Base-by-base conservation (phyloP, 1,140 invertebrate species). In the Phortica variegata region DNA sequence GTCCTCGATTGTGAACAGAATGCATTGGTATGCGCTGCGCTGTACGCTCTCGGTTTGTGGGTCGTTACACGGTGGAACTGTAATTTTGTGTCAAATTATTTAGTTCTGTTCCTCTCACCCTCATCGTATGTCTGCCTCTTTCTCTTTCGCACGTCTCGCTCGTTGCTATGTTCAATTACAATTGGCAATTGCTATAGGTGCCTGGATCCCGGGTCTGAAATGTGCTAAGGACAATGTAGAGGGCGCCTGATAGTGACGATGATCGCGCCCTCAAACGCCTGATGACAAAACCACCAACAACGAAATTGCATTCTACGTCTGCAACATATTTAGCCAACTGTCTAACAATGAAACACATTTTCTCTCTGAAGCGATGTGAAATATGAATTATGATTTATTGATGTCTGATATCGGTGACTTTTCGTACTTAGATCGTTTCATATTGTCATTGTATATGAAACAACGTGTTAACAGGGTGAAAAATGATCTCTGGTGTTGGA, bases 281-380 rank as follows among this genome's bases (percentile, higher is more conserved):
- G 66, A 71, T 71, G 71, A 66, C 66, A 71, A 71, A 71, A 71
- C 66, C 66, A 71, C 66, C 56, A 55, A 49, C 60, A 58, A 54
- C 51, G 58, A 50, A 49, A 39, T 36, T 36, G 33, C 34, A 4
- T 13, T 16, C 16, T 26, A 5, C 10, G 23, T 26, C 23, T 26
- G 10, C 5, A 26, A 26, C 23, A 26, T 26, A 26, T 26, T 26
- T 26, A 26, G 36, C 36, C 32, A 8, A 9, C 9, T 15, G 49
- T 26, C 43, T 47, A 54, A 68, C 54, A 68, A 63, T 55, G 56
- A 52, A 49, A 61, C 65, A 56, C 32, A 19, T 26, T 40, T 19
- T 48, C 37, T 32, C 26, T 12, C 29, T 10, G 29, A 48, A 29
- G 49, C 49, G 48, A 55, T 60, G 63, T 54, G 52, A 68, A 68